These are phyloP conservation scores for Lutjanus argentimaculatus DNA, from an alignment of 2,797 vertebrate species.

Conservation along the genomic window DNA sequence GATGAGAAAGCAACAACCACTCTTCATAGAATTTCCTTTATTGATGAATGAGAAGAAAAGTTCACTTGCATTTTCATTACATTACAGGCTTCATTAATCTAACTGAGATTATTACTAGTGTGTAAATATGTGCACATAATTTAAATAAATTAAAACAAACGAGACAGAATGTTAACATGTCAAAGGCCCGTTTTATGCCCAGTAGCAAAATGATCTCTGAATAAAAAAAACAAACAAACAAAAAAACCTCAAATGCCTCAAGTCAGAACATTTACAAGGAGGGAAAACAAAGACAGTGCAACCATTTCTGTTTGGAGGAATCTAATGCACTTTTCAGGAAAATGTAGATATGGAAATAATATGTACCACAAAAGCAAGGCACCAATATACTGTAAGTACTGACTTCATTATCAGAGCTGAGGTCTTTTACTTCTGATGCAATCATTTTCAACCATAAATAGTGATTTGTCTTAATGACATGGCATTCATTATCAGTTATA, in stretches of 20 bases:
- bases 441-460: constrained; percentile 33
- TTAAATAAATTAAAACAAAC: constrained; percentile 92
- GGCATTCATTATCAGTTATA: constrained; percentile 50
- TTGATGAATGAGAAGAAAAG: constrained; percentile 88
- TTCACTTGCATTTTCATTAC: constrained; percentile 85
- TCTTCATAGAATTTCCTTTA: constrained; percentile 73
- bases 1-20: constrained; percentile 13
- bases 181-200: constrained; percentile 86
- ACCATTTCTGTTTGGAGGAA: constrained; percentile 44
- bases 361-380: constrained; percentile 85
- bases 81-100: constrained; percentile 89
- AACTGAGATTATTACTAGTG: constrained; percentile 70
- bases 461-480: constrained; percentile 18
- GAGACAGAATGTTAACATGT: constrained; percentile 83
- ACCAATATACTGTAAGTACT: constrained; percentile 77
- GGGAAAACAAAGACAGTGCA: constrained; percentile 52
- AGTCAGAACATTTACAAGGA: constrained; percentile 51
- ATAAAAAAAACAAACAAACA: constrained; percentile 17
- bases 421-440: constrained; percentile 39
- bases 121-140: constrained; percentile 89
- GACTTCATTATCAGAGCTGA: constrained; percentile 55
- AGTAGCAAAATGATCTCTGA: constrained; percentile 81
- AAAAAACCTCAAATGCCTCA: constrained; percentile 46
- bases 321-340: constrained; percentile 58
- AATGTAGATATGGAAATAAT: constrained; percentile 45